phyloP scores from a whole-genome alignment of 2,797 vertebrate genomes.

The Salmo trutta region DNA sequence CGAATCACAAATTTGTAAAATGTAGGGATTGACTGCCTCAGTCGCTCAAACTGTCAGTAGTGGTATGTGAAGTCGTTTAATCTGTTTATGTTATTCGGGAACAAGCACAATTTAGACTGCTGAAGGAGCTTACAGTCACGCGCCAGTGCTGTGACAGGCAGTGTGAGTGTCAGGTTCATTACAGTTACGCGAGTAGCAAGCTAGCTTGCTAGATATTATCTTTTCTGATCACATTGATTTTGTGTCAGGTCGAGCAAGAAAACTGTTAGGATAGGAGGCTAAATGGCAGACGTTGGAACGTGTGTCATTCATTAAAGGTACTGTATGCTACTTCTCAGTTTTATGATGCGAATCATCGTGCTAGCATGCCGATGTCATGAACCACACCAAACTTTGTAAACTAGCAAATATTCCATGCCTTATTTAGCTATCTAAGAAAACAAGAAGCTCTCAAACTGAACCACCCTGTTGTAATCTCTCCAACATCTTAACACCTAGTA shows the following conservation, averaged over 20 bases:
- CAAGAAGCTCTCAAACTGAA: neutral
- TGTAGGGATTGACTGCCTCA: slow-evolving; percentile 15
- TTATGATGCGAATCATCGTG: slow-evolving; percentile 12
- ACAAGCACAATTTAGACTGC: neutral
- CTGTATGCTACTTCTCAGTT: slow-evolving; percentile 17
- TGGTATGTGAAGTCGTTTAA: accelerated
- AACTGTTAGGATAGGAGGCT: neutral
- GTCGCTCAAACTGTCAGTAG: accelerated
- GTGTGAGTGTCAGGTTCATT: slow-evolving; percentile 44
- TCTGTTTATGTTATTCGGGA: neutral
- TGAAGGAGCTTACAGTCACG: slow-evolving; percentile 66
- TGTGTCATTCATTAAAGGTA: slow-evolving; percentile 56
- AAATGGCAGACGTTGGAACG: slow-evolving; percentile 43
- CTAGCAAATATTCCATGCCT: too few species aligned
- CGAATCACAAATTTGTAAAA: neutral
- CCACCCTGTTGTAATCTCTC: neutral
- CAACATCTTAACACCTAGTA: neutral
- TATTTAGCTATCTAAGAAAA: too few species aligned
- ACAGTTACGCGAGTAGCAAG: too few species aligned
- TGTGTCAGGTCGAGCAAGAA: neutral
- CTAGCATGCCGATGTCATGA: slow-evolving; percentile 19
- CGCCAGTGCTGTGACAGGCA: slow-evolving; percentile 68
- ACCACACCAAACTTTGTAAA: too few species aligned
- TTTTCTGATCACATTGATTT: neutral
- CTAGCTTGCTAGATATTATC: slow-evolving; percentile 6